Percentiles rank a stretch among this genome's conserved stretches.
Evolutionary conservation across 2,113 vertebrate genomes (phyloP).

Genomic region (Dryoscopus gambensis): DNA sequence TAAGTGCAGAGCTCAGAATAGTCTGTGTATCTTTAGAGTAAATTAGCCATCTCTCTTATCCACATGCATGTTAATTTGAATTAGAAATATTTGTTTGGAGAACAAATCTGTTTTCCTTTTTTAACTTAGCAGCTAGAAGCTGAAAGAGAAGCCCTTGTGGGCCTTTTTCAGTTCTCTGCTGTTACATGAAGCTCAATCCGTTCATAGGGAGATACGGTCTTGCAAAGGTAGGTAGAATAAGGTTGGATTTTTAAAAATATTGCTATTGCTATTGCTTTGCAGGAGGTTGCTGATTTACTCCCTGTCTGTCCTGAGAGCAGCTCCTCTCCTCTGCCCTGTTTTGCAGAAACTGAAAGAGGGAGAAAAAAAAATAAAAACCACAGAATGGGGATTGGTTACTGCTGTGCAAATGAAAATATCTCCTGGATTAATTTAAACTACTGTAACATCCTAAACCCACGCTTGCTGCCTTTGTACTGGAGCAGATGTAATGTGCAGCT

Average conservation of each 20-base stretch:
- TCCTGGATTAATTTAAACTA: not conserved
- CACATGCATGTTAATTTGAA: not conserved
- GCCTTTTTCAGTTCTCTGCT: not conserved
- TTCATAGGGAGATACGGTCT: not conserved
- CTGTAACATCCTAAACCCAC: not conserved
- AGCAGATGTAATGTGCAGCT: not conserved
- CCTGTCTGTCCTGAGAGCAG: not conserved
- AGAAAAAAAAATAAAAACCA: not conserved
- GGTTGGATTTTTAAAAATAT: rapidly evolving
- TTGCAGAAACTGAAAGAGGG: not conserved
- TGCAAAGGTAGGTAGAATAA: not conserved
- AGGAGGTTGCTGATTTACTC: not conserved
- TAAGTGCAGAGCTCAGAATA: not conserved
- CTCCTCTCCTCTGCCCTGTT: not conserved
- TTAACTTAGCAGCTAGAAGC: not conserved
- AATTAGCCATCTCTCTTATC: not conserved
- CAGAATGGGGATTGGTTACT: not conserved
- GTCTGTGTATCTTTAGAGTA: not conserved
- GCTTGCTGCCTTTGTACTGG: not conserved
- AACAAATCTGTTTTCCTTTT: not conserved
- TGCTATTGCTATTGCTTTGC: not conserved
- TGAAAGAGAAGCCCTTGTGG: not conserved
- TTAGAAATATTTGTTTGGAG: not conserved
- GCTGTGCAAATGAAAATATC: not conserved
- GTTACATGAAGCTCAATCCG: not conserved